Conservation (phyloP, 2,113 vertebrate genomes). For the Trogon surrucura region DNA sequence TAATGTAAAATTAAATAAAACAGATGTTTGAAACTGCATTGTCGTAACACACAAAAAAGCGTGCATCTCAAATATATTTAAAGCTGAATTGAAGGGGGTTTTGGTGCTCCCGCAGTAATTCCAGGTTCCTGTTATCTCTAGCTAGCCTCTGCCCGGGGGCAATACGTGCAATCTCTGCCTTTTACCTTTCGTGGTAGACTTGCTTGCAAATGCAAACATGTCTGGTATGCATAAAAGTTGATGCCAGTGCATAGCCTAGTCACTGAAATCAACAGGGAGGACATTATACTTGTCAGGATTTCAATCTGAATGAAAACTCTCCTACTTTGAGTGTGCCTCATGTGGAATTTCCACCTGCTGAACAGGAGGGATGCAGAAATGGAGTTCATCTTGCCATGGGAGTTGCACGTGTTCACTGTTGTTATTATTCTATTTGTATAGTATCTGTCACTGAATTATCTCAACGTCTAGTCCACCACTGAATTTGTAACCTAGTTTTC, state of each 20-base stretch:
- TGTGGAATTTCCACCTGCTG: constrained; percentile 33
- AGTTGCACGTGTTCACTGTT: not conserved
- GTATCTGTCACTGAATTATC: not conserved
- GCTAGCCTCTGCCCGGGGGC: not conserved
- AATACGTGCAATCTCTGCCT: not conserved
- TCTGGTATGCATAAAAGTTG: not conserved
- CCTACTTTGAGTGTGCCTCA: constrained; percentile 15
- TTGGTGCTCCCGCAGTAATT: not conserved
- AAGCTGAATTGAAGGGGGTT: not conserved
- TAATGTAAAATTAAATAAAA: not conserved
- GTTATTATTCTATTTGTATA: not conserved
- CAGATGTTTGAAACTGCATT: not conserved
- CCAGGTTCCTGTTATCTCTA: not conserved
- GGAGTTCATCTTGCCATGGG: not conserved
- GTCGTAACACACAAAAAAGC: not conserved
- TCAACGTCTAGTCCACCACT: not conserved
- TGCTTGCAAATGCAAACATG: not conserved
- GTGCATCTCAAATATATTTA: not conserved
- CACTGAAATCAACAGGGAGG: constrained; percentile 9
- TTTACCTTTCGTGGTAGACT: not conserved
- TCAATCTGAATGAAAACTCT: constrained; percentile 32
- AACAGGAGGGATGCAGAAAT: not conserved
- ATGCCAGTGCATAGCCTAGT: not conserved
- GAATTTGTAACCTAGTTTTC: constrained; percentile 43
- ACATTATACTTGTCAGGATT: constrained; percentile 6